These are phyloP conservation scores for Tridacna crocea DNA, from an alignment of 2,888 invertebrate genomes.

Conservation along the genomic window DNA sequence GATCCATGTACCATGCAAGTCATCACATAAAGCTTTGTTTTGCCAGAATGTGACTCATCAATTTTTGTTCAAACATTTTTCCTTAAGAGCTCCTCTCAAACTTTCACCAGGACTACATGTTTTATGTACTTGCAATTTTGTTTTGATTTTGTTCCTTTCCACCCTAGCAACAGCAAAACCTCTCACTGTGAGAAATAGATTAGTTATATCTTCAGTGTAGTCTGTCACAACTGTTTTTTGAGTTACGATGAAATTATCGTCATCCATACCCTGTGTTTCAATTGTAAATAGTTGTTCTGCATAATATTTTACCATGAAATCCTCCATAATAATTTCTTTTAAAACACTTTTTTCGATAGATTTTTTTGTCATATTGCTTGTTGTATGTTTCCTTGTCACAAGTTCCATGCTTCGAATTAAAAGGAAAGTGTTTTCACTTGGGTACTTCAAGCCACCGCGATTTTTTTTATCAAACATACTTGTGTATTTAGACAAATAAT, in stretches of 20 bases:
- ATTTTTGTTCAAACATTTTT: not conserved
- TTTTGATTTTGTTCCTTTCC: constrained; percentile 3
- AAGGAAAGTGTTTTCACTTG: constrained; percentile 5
- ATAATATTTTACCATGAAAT: constrained; percentile 8
- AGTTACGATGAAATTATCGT: not conserved
- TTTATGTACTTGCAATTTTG: not conserved
- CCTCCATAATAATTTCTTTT: not conserved
- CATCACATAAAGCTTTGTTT: not conserved
- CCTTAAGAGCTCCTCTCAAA: too few relatives aligned
- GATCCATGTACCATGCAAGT: not conserved
- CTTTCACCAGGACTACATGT: too few relatives aligned
- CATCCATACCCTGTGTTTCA: not conserved
- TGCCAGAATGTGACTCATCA: not conserved
- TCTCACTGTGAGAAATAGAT: constrained; percentile 4
- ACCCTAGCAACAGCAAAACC: constrained; percentile 7
- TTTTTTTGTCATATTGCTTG: not conserved
- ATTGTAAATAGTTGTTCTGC: not conserved
- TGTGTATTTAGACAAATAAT: constrained; percentile 3
- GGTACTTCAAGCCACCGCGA: not conserved
- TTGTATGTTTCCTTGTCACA: constrained; percentile 12
- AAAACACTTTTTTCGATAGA: constrained; percentile 6
- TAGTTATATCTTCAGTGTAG: not conserved
- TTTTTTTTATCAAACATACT: constrained; percentile 9
- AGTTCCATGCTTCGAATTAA: not conserved
- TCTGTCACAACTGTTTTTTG: not conserved